These are phyloP conservation scores for Lepilemur septentrionalis DNA, from an alignment of 2,797 vertebrate species.

Conservation along the genomic window DNA sequence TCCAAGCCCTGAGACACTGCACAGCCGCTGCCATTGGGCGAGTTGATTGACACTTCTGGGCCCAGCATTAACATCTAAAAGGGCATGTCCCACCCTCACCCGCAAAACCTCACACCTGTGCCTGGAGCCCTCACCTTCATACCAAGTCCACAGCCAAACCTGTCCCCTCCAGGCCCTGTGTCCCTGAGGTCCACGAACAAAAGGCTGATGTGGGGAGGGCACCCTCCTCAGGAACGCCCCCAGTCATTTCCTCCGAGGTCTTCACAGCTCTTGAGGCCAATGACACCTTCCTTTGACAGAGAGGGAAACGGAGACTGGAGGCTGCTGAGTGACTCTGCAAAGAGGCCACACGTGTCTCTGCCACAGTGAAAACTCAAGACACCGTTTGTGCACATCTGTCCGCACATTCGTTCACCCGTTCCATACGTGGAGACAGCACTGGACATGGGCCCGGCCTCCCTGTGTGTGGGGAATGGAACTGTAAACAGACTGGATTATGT, in stretches of 20 bases:
- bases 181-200: not conserved
- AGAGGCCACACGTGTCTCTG: not conserved
- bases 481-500: not conserved
- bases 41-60: too few species aligned
- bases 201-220: not conserved
- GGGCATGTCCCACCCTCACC: not conserved
- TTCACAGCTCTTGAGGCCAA: not conserved
- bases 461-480: fast-evolving
- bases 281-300: not conserved
- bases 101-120: not conserved
- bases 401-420: too few species aligned
- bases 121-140: not conserved
- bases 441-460: not conserved
- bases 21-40: too few species aligned
- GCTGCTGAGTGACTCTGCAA: not conserved
- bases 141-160: not conserved
- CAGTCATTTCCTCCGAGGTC: not conserved
- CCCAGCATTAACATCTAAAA: not conserved
- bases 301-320: not conserved
- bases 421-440: not conserved
- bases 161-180: not conserved
- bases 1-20: not conserved
- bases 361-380: too few species aligned
- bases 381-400: too few species aligned
- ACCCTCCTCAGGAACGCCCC: too few species aligned